Evolutionary conservation across 1,140 invertebrate species (phyloP).

Genomic region (Tetramorium alpestre): DNA sequence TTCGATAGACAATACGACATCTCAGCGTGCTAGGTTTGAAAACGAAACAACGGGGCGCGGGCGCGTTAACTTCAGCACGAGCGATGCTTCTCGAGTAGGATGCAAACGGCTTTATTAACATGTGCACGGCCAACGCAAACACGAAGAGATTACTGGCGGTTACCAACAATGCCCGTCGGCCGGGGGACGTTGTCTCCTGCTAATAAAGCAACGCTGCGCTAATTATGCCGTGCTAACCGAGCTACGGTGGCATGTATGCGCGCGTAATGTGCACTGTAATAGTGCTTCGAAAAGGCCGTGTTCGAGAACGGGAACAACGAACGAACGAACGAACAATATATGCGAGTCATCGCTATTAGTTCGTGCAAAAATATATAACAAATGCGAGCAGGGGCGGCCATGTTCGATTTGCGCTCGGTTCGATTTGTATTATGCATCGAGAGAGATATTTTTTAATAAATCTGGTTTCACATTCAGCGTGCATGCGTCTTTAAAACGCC

Average conservation of each 20-base stretch:
- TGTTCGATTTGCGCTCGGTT: background rate
- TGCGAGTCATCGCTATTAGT: conserved; percentile 1
- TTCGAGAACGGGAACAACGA: conserved; percentile 22
- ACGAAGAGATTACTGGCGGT: conserved; percentile 75
- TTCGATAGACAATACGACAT: conserved; percentile 21
- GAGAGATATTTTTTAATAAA: background rate
- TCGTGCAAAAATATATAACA: background rate
- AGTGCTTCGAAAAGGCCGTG: conserved; percentile 19
- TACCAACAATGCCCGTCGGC: conserved; percentile 73
- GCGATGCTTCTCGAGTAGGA: conserved; percentile 56
- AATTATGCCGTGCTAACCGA: conserved; percentile 82
- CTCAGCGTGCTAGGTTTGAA: conserved; percentile 5
- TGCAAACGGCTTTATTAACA: conserved; percentile 79
- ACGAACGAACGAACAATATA: background rate
- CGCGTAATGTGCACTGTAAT: conserved; percentile 43
- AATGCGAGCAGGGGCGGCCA: background rate
- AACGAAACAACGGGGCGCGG: conserved; percentile 15
- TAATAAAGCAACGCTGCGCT: conserved; percentile 80
- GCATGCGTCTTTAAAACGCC: background rate
- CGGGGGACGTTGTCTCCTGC: conserved; percentile 76
- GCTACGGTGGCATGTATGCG: conserved; percentile 44
- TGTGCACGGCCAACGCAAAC: conserved; percentile 74
- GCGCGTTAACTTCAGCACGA: conserved; percentile 40
- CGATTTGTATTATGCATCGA: background rate
- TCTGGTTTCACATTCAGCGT: background rate